phyloP scores from a whole-genome alignment of 1,140 invertebrate genomes.

The Teleogryllus occipitalis region DNA sequence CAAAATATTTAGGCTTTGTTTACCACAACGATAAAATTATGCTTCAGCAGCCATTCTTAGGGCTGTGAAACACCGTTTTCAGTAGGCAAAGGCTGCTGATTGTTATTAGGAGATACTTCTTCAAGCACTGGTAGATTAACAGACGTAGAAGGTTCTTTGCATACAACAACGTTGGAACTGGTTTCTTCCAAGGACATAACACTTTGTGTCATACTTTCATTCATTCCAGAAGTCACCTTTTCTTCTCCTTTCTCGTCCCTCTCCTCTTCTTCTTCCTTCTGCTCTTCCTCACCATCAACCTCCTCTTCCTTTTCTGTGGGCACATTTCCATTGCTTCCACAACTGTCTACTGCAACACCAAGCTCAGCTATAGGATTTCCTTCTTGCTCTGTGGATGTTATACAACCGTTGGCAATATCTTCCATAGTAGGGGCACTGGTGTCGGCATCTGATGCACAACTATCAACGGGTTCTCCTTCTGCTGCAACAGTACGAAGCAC shows the following conservation, averaged over 20 bases:
- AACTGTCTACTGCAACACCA: not conserved
- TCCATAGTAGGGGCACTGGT: not conserved
- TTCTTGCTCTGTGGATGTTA: not conserved
- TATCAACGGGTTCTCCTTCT: not conserved
- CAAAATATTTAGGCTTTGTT: not conserved
- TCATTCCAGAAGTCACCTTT: too few species aligned
- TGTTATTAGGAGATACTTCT: not conserved
- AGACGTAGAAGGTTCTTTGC: not conserved
- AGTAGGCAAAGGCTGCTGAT: not conserved
- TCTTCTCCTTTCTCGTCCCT: too few species aligned
- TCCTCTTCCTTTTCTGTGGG: not conserved
- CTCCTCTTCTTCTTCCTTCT: too few species aligned
- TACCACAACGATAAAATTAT: not conserved
- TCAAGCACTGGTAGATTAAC: not conserved
- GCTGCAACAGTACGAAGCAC: conserved; percentile 17
- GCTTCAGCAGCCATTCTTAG: not conserved
- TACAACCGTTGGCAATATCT: not conserved
- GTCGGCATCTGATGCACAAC: not conserved
- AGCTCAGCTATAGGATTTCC: not conserved
- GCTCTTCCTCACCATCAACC: not conserved
- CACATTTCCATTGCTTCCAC: not conserved
- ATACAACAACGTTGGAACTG: not conserved
- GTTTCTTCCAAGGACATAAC: not conserved
- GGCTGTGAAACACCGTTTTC: not conserved
- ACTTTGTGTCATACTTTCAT: not conserved